Evolutionary conservation across 2,113 vertebrate genomes (phyloP), one percentile per base, ranked within the genome.

Genomic region (Arizona elegans): DNA sequence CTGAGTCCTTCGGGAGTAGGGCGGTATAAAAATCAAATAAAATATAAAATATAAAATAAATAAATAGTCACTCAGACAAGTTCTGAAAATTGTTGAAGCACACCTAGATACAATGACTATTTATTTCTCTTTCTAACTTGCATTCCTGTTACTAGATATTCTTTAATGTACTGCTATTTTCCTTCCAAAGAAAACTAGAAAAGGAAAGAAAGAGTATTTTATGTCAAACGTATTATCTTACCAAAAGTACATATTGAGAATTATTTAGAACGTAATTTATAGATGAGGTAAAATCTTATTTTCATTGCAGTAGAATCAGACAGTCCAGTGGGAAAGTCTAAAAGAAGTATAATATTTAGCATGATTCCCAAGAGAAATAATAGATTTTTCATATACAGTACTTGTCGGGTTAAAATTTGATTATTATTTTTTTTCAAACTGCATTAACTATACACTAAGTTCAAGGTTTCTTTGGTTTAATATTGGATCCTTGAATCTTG

Each of bases 1-100:
- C n/a, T n/a, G n/a, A n/a, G n/a, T n/a, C n/a, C n/a, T n/a, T n/a
- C n/a, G n/a, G n/a, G n/a, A n/a, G n/a, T n/a, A n/a, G n/a, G n/a
- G n/a, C n/a, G n/a, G n/a, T n/a, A n/a, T n/a, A n/a, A n/a, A n/a
- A n/a, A n/a, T n/a, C n/a, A n/a, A n/a, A n/a, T n/a, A n/a, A n/a
- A n/a, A n/a, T n/a, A n/a, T n/a, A n/a, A n/a, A n/a, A n/a, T n/a
- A n/a, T n/a, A n/a, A n/a, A n/a, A n/a, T n/a, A n/a, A n/a, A n/a
- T n/a, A n/a, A n/a, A n/a, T n/a, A 91, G 26, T 23, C 93, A 58
- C 91, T 86, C n/a, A 56, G 62, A 88, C 91, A 47, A 47, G 21
- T 8, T 87, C 94, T 96, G 95, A 94, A 94, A 94, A 47, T 43
- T 93, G 65, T 8, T 55, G 53, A 21, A 91, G 10, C n/a, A 38